Percentiles rank a stretch among this genome's conserved stretches.
Evolutionary conservation across 2,888 invertebrate species (phyloP).

Genomic region (Phortica magna): DNA sequence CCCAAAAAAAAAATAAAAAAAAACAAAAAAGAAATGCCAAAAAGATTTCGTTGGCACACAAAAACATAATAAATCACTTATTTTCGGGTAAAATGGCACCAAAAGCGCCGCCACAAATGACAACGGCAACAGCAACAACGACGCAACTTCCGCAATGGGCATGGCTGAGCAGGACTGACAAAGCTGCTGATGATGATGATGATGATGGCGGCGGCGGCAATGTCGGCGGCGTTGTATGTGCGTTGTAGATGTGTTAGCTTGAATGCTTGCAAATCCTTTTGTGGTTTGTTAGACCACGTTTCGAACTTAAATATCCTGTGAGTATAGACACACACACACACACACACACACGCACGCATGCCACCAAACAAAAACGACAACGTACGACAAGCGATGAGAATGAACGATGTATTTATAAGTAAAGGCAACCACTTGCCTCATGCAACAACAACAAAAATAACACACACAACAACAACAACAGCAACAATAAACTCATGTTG

Average conservation of each 20-base stretch:
- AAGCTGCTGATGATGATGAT: constrained; percentile 3
- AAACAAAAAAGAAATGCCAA: neutral
- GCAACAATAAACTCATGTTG: constrained; percentile 16
- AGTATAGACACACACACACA: constrained; percentile 17
- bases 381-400: neutral
- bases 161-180: neutral
- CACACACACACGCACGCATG: neutral
- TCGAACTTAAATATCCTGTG: constrained; percentile 35
- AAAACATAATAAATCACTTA: constrained; percentile 35
- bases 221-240: neutral
- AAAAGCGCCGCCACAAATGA: constrained; percentile 23
- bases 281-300: constrained; percentile 35
- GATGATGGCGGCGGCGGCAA: neutral
- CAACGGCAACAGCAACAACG: neutral
- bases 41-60: constrained; percentile 19
- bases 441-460: neutral
- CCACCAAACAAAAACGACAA: neutral
- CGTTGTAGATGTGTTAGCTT: neutral
- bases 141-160: constrained; percentile 6
- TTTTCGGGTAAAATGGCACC: constrained; percentile 30
- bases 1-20: neutral
- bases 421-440: neutral
- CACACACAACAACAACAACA: neutral
- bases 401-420: neutral
- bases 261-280: constrained; percentile 33